Base-by-base conservation (phyloP, 2,888 invertebrate genomes). In the Tyria jacobaeae region DNA sequence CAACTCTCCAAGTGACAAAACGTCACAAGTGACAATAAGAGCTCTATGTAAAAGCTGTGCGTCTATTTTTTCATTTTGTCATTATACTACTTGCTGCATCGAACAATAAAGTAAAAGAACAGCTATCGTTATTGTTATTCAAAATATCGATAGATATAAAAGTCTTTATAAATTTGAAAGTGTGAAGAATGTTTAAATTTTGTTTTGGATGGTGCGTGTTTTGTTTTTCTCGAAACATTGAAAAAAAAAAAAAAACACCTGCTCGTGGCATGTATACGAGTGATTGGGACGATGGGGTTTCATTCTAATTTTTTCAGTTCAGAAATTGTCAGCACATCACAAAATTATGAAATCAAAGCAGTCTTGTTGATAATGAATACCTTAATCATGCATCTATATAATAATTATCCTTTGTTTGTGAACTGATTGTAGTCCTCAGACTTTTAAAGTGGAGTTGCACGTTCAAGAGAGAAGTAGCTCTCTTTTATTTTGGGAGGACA, bases 71-170 rank as follows among this genome's bases (percentile, higher is more conserved):
- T 57, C 66, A 75, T 69, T 71, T 64, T 50, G 25, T 64, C 31
- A 70, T 73, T 75, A 72, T 66, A 61, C 31, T 52, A 49, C 63
- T 66, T 70, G 61, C 50, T 62, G 60, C 62, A 73, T 61, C 68
- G 64, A 64, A 76, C 76, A 80, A 81, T 84, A 83, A 86, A 85
- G 80, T 79, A 85, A 85, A 80, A 75, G 80, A 71, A 75, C 61
- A 69, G 75, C 84, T 78, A 82, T 84, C 80, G 83, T 73, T 80
- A 84, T 86, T 86, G 86, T 86, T 76, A 79, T 77, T 79, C 60
- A 60, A 70, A 80, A 81, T 84, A 84, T 86, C 86, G 84, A 86
- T 83, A 80, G 68, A 79, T 83, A 81, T 79, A 80, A 80, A 81
- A 80, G 75, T 78, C 70, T 56, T 65, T 57, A 55, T 57, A 71